Conservation (phyloP, 2,888 invertebrate genomes). For the Andrena chrysosceles region DNA sequence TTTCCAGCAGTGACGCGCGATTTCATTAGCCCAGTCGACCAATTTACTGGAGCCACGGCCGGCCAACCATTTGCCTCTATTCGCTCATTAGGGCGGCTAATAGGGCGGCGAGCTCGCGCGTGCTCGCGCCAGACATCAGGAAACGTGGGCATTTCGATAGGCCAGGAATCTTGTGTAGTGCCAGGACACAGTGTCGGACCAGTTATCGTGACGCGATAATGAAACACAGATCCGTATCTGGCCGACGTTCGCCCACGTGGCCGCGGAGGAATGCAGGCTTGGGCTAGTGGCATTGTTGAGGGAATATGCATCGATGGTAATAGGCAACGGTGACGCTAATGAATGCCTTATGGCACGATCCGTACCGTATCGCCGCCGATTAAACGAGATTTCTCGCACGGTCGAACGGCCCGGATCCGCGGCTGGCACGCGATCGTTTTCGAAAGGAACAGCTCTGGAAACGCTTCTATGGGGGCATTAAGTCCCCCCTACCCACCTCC, state of each 20-base stretch:
- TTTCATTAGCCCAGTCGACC: not conserved
- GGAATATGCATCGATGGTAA: conserved; percentile 65
- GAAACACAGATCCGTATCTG: conserved; percentile 61
- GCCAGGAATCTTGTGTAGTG: conserved; percentile 44
- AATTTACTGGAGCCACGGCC: not conserved
- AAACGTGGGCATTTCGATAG: conserved; percentile 52
- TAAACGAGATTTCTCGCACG: conserved; percentile 62
- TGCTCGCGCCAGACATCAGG: not conserved
- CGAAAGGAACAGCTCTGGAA: conserved; percentile 59
- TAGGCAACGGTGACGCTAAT: conserved; percentile 65
- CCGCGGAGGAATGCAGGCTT: conserved; percentile 54
- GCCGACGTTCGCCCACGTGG: conserved; percentile 59
- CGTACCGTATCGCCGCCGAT: conserved; percentile 60
- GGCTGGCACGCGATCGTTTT: conserved; percentile 70
- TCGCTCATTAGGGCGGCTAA: conserved; percentile 30
- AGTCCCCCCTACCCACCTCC: conserved; percentile 30
- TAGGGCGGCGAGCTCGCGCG: not conserved
- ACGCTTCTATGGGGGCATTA: conserved; percentile 60
- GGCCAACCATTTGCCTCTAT: not conserved
- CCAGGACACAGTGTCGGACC: conserved; percentile 35
- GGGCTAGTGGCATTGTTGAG: conserved; percentile 61
- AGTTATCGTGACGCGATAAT: conserved; percentile 65
- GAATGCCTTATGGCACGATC: conserved; percentile 65
- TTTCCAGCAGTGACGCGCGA: too few relatives aligned
- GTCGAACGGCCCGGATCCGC: conserved; percentile 53